Conservation (phyloP, 2,113 vertebrate genomes). For the Cyprinodon variegatus region DNA sequence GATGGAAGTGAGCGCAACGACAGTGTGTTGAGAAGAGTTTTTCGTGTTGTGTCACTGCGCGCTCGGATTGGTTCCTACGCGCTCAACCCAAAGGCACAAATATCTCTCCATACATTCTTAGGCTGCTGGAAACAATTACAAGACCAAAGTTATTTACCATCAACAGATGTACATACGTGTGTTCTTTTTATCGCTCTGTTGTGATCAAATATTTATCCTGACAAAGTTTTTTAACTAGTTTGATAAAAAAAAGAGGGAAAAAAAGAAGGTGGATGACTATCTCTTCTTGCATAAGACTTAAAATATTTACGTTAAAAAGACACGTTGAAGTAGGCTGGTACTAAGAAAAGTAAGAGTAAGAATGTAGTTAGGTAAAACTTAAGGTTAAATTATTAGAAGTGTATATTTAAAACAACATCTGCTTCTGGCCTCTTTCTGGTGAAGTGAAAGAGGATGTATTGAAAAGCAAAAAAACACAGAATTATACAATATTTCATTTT, state of each 20-base stretch:
- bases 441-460: background rate
- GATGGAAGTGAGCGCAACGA: too few relatives aligned
- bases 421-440: background rate
- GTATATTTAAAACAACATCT: background rate
- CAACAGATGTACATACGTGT: conserved; percentile 57
- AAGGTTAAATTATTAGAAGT: background rate
- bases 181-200: conserved; percentile 34
- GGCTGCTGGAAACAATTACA: conserved; percentile 71
- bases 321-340: background rate
- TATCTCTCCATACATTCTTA: conserved; percentile 3
- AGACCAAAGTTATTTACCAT: conserved; percentile 43
- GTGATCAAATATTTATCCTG: conserved; percentile 13
- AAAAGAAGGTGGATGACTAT: background rate
- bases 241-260: background rate
- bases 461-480: background rate
- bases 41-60: too few relatives aligned
- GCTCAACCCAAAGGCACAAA: too few relatives aligned
- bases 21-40: too few relatives aligned
- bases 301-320: background rate
- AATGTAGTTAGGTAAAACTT: background rate
- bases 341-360: background rate
- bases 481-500: background rate
- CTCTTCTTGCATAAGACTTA: background rate
- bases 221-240: background rate
- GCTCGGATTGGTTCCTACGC: too few relatives aligned